Conservation (phyloP, 2,797 vertebrate genomes). For the Galago senegalensis region DNA sequence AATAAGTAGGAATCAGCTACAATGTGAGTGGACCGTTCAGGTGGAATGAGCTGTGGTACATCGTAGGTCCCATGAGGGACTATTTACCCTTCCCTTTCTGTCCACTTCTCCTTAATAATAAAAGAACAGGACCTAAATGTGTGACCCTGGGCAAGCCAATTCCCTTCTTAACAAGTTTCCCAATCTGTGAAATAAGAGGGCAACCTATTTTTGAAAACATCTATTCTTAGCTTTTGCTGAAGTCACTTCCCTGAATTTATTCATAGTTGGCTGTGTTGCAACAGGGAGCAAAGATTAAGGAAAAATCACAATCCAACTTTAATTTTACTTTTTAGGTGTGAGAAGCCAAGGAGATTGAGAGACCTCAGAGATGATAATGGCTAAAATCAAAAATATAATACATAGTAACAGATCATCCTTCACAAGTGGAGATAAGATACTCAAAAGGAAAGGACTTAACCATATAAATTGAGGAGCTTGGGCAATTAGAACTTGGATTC, state of each 20-base stretch:
- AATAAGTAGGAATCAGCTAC: neutral
- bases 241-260: constrained; percentile 39
- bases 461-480: neutral
- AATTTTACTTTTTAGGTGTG: constrained; percentile 44
- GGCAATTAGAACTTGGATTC: neutral
- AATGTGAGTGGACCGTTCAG: neutral
- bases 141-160: neutral
- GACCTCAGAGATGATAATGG: constrained; percentile 3
- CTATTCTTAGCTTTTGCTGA: constrained; percentile 55
- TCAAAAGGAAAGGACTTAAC: constrained; percentile 26
- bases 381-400: constrained; percentile 50
- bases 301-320: neutral
- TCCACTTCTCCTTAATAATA: neutral
- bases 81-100: constrained; percentile 29
- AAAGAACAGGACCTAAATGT: neutral
- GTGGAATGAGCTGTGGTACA: neutral
- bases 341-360: constrained; percentile 38
- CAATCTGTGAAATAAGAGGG: neutral
- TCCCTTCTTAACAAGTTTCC: neutral
- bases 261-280: neutral
- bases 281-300: constrained; percentile 15
- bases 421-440: neutral
- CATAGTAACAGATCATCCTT: neutral
- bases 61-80: neutral
- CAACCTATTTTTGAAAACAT: constrained; percentile 31